Evolutionary conservation across 2,797 vertebrate species (phyloP).

Genomic region (Danio aesculapii): DNA sequence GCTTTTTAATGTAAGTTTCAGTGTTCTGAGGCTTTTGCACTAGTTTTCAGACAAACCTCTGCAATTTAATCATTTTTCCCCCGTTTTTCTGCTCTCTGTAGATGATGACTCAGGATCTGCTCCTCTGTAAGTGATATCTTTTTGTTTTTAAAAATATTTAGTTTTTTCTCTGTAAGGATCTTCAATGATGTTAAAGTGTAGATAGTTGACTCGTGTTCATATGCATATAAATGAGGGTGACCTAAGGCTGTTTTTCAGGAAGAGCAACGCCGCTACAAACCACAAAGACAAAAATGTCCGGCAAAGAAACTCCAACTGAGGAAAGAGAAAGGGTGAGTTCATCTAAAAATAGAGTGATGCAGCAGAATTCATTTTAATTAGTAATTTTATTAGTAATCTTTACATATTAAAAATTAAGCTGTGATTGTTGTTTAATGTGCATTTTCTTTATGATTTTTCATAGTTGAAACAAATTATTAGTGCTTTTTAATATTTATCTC

Average conservation of each 20-base stretch:
- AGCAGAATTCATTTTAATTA: not conserved
- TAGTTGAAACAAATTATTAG: no score
- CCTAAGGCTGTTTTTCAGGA: conserved; percentile 76
- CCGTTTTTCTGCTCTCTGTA: conserved; percentile 63
- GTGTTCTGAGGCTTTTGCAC: not conserved
- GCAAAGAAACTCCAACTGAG: conserved; percentile 93
- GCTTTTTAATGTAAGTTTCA: not conserved
- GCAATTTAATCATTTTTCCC: not conserved
- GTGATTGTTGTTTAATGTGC: no score
- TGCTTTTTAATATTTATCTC: no score
- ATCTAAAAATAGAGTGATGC: not conserved
- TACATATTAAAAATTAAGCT: no score
- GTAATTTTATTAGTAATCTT: not conserved
- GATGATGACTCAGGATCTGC: conserved; percentile 94
- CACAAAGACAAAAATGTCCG: conserved; percentile 92
- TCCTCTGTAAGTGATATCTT: conserved; percentile 87
- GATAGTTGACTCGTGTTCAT: no score
- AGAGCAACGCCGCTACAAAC: conserved; percentile 88
- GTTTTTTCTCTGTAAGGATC: not conserved
- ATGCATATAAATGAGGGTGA: not conserved
- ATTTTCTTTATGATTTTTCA: no score
- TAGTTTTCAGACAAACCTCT: not conserved
- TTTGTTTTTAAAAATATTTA: not conserved
- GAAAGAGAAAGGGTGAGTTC: conserved; percentile 63
- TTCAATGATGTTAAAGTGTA: not conserved